phyloP scores from a whole-genome alignment of 2,113 vertebrate species.

The Notothenia coriiceps region DNA sequence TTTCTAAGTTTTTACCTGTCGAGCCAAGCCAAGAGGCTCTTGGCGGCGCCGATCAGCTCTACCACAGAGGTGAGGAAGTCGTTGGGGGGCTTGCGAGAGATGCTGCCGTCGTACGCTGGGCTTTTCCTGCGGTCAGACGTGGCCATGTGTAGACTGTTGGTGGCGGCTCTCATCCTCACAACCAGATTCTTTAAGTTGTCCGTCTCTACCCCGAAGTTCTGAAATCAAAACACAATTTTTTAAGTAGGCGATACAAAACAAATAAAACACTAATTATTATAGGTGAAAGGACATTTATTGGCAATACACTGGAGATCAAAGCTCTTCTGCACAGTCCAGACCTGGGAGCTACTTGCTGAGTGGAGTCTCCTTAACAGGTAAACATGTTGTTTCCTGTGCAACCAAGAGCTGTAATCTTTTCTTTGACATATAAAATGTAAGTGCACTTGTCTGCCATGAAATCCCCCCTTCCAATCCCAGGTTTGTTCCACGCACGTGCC shows the following conservation, averaged over 20 bases:
- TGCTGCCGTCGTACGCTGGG: constrained; percentile 87
- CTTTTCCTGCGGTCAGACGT: constrained; percentile 90
- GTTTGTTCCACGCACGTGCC: constrained; percentile 24
- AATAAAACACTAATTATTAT: not conserved
- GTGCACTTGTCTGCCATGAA: constrained; percentile 26
- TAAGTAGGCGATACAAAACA: not conserved
- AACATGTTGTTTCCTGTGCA: constrained; percentile 40
- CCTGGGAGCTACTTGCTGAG: not conserved
- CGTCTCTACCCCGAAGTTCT: constrained; percentile 98
- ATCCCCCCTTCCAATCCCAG: constrained; percentile 3
- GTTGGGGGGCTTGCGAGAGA: constrained; percentile 91
- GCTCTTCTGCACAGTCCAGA: not conserved
- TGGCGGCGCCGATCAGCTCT: constrained; percentile 95
- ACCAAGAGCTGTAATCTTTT: constrained; percentile 41
- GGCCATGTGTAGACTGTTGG: constrained; percentile 91
- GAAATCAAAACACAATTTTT: constrained; percentile 41
- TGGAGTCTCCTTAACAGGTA: not conserved
- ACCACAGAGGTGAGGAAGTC: constrained; percentile 97
- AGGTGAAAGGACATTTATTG: not conserved
- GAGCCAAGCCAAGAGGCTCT: constrained; percentile 94
- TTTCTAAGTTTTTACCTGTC: constrained; percentile 87
- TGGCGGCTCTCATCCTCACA: constrained; percentile 90
- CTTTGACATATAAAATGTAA: constrained; percentile 46
- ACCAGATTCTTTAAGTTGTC: constrained; percentile 96
- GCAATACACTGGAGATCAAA: constrained; percentile 4